Base-by-base conservation (phyloP, 2,888 invertebrate genomes). In the Apamea monoglypha region DNA sequence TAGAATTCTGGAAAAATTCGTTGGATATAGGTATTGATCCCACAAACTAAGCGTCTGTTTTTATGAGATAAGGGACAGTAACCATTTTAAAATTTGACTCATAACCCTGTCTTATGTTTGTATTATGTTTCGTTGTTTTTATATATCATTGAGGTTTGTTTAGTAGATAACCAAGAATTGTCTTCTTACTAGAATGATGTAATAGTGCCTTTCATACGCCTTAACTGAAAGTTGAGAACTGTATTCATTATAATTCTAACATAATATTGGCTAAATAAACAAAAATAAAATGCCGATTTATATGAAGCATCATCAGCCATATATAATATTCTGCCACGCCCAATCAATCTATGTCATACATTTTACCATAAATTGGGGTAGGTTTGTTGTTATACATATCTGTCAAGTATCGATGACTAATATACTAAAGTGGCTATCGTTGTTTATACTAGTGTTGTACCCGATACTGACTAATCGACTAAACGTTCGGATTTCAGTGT, bases 331-430 rank as follows among this genome's bases (percentile, higher is more conserved):
- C 72, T 70, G 78, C 72, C 67, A 74, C 72, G n/a, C 56, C 66
- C 71, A 81, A 84, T 86, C 79, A 86, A 87, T 86, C 85, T 64
- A 78, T 81, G 84, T 87, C 74, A 79, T 79, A 69, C 74, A 53
- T 77, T 86, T 78, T 73, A 84, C 72, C 76, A 76, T 83, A 83
- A 80, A 83, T 86, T 69, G 53, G 63, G 64, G 76, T 76, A 74
- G 70, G 63, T 86, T 83, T 76, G 76, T 74, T 72, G 74, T 64
- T 74, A 36, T 77, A 69, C 72, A 64, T 77, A 85, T 83, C 74
- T 67, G 84, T 85, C 80, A 68, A 78, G 80, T 77, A 78, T 85
- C 75, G 87, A 87, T 85, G 87, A 76, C 80, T 83, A 83, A 85
- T 87, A 80, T 73, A 86, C 72, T 80, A 70, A 75, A 80, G 75